Evolutionary conservation across 2,797 vertebrate species (phyloP).

Genomic region (Gadopsis marmoratus): DNA sequence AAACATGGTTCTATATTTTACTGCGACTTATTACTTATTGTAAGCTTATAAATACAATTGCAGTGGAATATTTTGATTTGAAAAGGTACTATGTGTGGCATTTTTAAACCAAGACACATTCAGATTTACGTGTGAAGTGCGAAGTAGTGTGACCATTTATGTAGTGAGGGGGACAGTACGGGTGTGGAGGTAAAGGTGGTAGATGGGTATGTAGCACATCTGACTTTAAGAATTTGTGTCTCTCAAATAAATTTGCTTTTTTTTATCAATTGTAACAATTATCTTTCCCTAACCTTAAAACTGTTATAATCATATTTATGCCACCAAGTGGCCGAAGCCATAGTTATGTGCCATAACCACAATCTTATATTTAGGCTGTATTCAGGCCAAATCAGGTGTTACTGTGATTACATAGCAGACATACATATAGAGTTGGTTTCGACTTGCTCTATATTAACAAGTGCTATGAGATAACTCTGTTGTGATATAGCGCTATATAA

Average conservation of each 20-base stretch:
- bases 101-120: conserved; percentile 3
- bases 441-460: no score
- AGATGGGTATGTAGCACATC: background rate
- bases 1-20: background rate
- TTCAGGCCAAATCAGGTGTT: no score
- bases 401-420: no score
- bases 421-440: no score
- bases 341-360: background rate
- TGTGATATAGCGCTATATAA: no score
- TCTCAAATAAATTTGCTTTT: background rate
- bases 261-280: background rate
- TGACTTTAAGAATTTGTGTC: background rate
- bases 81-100: background rate
- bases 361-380: background rate
- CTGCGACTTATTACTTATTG: background rate
- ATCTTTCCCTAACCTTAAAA: background rate
- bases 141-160: background rate
- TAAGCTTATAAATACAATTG: background rate
- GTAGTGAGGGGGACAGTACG: background rate
- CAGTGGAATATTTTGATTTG: background rate
- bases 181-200: background rate
- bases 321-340: background rate
- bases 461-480: no score
- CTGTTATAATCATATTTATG: background rate
- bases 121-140: conserved; percentile 5